Conservation (phyloP, 1,140 invertebrate species). For the Lepidotrigona ventralis region DNA sequence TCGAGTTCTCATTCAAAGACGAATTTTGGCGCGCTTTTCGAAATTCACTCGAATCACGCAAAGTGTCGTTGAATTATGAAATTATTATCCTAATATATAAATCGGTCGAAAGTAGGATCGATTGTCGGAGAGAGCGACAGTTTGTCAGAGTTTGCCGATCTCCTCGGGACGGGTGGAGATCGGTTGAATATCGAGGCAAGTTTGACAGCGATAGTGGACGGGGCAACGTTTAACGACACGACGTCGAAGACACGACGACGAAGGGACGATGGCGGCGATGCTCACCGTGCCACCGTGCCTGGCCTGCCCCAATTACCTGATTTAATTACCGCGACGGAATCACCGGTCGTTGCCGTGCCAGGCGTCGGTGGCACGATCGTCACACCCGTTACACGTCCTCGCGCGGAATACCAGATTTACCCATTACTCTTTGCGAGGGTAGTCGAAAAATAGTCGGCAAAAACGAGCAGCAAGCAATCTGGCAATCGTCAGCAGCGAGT, state of each 20-base stretch:
- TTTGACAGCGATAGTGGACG: constrained; percentile 58
- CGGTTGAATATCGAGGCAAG: constrained; percentile 53
- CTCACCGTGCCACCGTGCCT: constrained; percentile 37
- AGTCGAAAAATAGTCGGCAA: no score
- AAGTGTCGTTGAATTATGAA: no score
- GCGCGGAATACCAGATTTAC: no score
- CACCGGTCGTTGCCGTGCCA: constrained; percentile 43
- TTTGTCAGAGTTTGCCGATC: no score
- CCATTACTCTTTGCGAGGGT: no score
- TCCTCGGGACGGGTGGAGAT: constrained; percentile 43
- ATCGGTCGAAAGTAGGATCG: constrained; percentile 10
- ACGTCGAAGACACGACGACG: constrained; percentile 21
- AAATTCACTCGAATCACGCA: no score
- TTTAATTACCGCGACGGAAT: constrained; percentile 65
- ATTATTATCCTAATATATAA: no score
- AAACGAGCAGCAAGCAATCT: no score
- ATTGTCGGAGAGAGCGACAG: no score
- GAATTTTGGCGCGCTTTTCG: no score
- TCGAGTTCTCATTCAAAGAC: no score
- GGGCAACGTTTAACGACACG: constrained; percentile 61
- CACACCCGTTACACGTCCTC: constrained; percentile 45
- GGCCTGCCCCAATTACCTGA: constrained; percentile 60
- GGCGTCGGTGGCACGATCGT: constrained; percentile 30
- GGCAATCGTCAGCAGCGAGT: no score
- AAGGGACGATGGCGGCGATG: constrained; percentile 17